Base-by-base conservation (phyloP, 2,113 vertebrate species). In the Ophthalmolycus amberensis region DNA sequence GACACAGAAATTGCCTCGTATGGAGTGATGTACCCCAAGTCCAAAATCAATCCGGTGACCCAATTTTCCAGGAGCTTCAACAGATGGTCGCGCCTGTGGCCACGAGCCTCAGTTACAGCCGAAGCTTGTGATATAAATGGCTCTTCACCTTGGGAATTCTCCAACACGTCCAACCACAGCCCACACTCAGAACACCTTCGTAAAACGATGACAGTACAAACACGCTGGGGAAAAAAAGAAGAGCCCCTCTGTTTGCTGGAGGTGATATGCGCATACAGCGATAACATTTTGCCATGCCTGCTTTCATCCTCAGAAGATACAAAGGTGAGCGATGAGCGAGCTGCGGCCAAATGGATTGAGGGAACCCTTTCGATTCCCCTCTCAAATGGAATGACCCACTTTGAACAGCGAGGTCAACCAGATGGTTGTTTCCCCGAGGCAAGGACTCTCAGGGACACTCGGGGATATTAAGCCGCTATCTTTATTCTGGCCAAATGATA, bases 21-120 rank as follows among this genome's bases (percentile, higher is more conserved):
- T 52, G 32, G n/a, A 71, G 42, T 22, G 34, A 67, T 67, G 22
- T 64, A 56, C 34, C 37, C 67, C 48, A 77, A 71, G 75, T 84
- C 60, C 81, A 63, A 63, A 11, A 81, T 71, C 58, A 69, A 82
- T 78, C 64, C 70, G 78, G 71, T 83, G 84, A 82, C 91, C 92
- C 78, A 87, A 22, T 93, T 94, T 37, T 93, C 77, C 29, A 77
- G 80, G 68, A 85, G 54, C 50, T 85, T 83, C 83, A 91, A 89
- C 89, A 91, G 89, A 92, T 90, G 90, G 90, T 83, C 86, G 78
- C 42, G 88, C 91, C 89, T 68, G 32, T 71, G 85, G 85, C 90
- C 74, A 73, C 63, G 60, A 85, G 79, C 79, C 77, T 71, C 80
- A 52, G 22, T 85, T 77, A 83, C 67, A 79, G 75, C 80, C 64